Conservation (phyloP, 2,113 vertebrate species). For the Chauna torquata region DNA sequence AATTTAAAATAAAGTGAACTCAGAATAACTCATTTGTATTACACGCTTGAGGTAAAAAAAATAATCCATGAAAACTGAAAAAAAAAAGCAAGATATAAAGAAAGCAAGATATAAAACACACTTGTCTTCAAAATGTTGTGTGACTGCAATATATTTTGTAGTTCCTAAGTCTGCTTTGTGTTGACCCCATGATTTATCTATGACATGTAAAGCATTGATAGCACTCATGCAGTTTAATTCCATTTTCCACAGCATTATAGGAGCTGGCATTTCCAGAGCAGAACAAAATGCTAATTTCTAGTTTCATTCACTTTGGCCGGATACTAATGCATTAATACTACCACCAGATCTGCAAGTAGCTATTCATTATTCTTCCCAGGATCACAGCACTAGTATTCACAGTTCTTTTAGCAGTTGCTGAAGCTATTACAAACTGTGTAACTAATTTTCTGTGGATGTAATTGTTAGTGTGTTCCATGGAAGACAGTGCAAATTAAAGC, state of each 20-base stretch:
- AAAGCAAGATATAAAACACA: background rate
- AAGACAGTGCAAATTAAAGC: background rate
- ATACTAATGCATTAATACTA: slow-evolving; percentile 41
- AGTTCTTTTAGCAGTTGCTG: background rate
- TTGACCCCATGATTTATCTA: slow-evolving; percentile 56
- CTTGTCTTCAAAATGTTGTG: slow-evolving; percentile 24
- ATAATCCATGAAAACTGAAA: background rate
- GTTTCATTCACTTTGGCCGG: slow-evolving; percentile 41
- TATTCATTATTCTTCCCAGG: background rate
- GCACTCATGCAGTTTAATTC: slow-evolving; percentile 55
- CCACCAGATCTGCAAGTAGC: slow-evolving; percentile 5
- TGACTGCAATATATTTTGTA: slow-evolving; percentile 31
- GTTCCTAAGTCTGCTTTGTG: slow-evolving; percentile 30
- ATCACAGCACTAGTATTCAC: background rate
- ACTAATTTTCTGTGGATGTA: background rate
- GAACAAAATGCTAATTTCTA: slow-evolving; percentile 52
- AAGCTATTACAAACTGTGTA: background rate
- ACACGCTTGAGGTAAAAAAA: background rate
- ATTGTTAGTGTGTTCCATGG: background rate
- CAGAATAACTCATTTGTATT: background rate
- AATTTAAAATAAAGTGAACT: background rate
- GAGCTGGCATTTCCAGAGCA: background rate
- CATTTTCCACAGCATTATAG: slow-evolving; percentile 46
- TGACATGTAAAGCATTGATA: slow-evolving; percentile 8
- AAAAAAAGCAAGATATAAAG: background rate